Evolutionary conservation across 2,113 vertebrate species (phyloP), one percentile per base, ranked within the genome.

Genomic region (Pelodiscus sinensis): DNA sequence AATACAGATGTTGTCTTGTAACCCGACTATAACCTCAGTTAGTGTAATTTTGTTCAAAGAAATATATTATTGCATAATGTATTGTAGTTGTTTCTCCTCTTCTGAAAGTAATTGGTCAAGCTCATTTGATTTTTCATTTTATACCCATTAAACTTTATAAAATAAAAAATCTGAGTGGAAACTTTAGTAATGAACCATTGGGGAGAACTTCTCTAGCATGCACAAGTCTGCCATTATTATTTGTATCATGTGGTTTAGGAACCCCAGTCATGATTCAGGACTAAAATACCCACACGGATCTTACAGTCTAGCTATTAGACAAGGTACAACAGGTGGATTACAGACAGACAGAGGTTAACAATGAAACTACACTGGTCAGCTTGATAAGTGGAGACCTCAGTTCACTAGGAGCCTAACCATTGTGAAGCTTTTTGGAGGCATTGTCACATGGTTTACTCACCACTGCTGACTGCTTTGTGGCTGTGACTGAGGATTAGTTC

Each of bases 1-100:
- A 8, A 35, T 15, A 79, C 21, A 92, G 82, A 93, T 94, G 22
- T 90, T 84, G 94, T 92, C 96, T 96, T 95, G 91, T 82, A 95
- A 93, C 27, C 65, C 87, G 51, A 18, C 25, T 84, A 50, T 78
- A 51, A 78, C 35, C 15, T 62, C 9, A 13, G 7, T 54, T 86
- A 57, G 19, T 1, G 57, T 6, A 85, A 75, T n/a, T 60, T 60
- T 27, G 25, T 60, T 27, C 58, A 27, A 13, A 65, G 12, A 27
- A 68, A 68, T 29, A 18, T 68, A 31, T 68, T 68, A n/a, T 19
- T 14, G 31, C 31, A 68, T n/a, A n/a, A 68, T n/a, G 5, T 75
- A 75, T 75, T 25, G n/a, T 75, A 25, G 71, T 38, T 75, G 18
- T 75, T 75, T 75, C 35, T 44, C n/a, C 9, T n/a, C 71, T 3